These are phyloP conservation scores for Bos indicus DNA, from an alignment of 2,113 vertebrate genomes.

Conservation along the genomic window DNA sequence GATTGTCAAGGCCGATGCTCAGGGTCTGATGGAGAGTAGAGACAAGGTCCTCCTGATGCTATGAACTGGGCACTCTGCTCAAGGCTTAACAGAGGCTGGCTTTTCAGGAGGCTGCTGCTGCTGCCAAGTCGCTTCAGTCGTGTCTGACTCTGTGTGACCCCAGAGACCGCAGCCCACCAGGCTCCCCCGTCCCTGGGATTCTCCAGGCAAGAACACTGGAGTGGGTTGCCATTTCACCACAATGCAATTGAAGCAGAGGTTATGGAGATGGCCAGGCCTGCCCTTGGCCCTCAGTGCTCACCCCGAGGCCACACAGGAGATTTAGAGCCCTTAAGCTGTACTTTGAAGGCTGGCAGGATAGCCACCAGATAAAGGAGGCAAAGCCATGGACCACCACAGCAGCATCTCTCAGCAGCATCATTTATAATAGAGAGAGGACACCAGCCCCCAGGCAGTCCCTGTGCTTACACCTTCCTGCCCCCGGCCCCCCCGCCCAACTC, in stretches of 20 bases:
- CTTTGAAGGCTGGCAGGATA: conserved; percentile 76
- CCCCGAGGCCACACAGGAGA: conserved; percentile 75
- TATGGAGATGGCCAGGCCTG: conserved; percentile 6
- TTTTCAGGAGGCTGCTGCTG: conserved; percentile 67
- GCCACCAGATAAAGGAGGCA: conserved; percentile 75
- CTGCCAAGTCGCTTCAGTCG: too few relatives aligned
- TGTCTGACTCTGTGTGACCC: too few relatives aligned
- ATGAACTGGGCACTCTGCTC: conserved; percentile 53
- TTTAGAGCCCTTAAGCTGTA: conserved; percentile 74
- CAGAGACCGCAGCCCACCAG: too few relatives aligned
- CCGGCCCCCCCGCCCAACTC: not conserved
- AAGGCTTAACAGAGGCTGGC: conserved; percentile 65
- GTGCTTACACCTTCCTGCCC: not conserved
- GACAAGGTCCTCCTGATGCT: conserved; percentile 54
- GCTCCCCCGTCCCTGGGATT: too few relatives aligned
- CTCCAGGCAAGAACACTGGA: too few relatives aligned
- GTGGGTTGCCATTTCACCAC: not conserved
- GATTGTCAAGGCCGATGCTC: conserved; percentile 38
- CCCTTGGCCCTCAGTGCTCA: not conserved
- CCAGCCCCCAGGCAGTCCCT: rapidly evolving
- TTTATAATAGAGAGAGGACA: not conserved
- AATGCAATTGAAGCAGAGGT: conserved; percentile 65
- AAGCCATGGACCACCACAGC: conserved; percentile 82
- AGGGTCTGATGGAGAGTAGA: conserved; percentile 61
- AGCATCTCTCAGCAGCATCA: conserved; percentile 71